phyloP scores from a whole-genome alignment of 2,888 invertebrate genomes.

The Lymantria dispar region DNA sequence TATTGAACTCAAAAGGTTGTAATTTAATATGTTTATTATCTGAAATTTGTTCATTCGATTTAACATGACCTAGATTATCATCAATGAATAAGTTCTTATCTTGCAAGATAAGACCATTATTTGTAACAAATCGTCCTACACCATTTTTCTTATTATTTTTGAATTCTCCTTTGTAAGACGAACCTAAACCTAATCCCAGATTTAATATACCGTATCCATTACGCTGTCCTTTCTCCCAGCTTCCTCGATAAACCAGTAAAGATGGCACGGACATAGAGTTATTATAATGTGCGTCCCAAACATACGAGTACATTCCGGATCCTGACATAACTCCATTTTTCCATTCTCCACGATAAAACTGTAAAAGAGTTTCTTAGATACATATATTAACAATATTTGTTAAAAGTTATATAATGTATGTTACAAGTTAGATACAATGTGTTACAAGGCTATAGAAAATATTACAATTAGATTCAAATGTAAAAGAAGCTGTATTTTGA shows the following conservation, averaged over 20 bases:
- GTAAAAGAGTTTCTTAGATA: slow-evolving; percentile 11
- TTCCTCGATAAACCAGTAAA: slow-evolving; percentile 76
- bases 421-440: too few relatives aligned
- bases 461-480: too few relatives aligned
- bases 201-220: slow-evolving; percentile 73
- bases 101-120: slow-evolving; percentile 77
- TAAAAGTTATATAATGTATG: too few relatives aligned
- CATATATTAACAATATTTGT: too few relatives aligned
- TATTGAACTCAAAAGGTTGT: slow-evolving; percentile 51
- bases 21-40: slow-evolving; percentile 12
- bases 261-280: slow-evolving; percentile 77
- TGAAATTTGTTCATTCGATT: slow-evolving; percentile 11
- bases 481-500: too few relatives aligned
- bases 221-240: slow-evolving; percentile 79
- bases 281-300: slow-evolving; percentile 80
- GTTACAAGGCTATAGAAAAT: too few relatives aligned
- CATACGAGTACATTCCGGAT: slow-evolving; percentile 82
- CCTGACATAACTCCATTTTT: slow-evolving; percentile 80
- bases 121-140: slow-evolving; percentile 76
- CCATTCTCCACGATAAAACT: slow-evolving; percentile 85
- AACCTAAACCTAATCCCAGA: slow-evolving; percentile 79
- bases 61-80: slow-evolving; percentile 66
- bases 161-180: slow-evolving; percentile 81
- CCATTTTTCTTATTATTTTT: slow-evolving; percentile 82
- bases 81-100: slow-evolving; percentile 74